Evolutionary conservation across 1,140 invertebrate species (phyloP).

Genomic region (Caligus rogercresseyi): DNA sequence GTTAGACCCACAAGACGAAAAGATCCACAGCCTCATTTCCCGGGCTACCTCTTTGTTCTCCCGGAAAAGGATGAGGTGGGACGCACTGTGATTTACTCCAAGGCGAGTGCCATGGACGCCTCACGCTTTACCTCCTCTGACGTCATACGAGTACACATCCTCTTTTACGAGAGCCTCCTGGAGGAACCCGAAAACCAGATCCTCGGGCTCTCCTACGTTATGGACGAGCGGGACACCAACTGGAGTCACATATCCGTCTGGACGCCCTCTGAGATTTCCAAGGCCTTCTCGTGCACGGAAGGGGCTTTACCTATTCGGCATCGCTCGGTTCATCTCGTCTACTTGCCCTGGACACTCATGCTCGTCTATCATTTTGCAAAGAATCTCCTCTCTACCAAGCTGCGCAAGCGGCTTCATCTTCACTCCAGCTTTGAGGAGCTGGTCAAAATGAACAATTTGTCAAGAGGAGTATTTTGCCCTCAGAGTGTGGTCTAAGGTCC

Average conservation of each 20-base stretch:
- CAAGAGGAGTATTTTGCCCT: conserved; percentile 4
- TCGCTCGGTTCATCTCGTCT: conserved; percentile 63
- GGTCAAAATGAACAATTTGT: background rate
- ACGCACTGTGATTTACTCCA: conserved; percentile 44
- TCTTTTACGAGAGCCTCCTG: conserved; percentile 51
- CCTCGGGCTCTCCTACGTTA: conserved; percentile 42
- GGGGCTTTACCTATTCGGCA: conserved; percentile 69
- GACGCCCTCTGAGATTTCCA: conserved; percentile 54
- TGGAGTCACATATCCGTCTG: conserved; percentile 62
- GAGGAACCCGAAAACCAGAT: conserved; percentile 49
- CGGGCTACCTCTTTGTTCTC: conserved; percentile 49
- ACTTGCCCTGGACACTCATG: conserved; percentile 52
- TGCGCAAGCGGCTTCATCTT: conserved; percentile 46
- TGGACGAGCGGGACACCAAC: conserved; percentile 59
- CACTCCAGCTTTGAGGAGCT: conserved; percentile 29
- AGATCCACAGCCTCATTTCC: conserved; percentile 1
- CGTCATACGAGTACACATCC: conserved; percentile 42
- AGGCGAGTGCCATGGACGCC: conserved; percentile 42
- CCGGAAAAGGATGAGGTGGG: conserved; percentile 50
- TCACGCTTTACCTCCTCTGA: conserved; percentile 42
- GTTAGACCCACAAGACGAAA: conserved; percentile 38
- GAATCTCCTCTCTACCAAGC: conserved; percentile 56
- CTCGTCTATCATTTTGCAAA: conserved; percentile 58
- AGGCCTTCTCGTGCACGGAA: conserved; percentile 40
- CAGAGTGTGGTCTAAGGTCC: conserved; percentile 1